Conservation (phyloP, 37 sponge, comb jelly and placozoan genomes). For the Cladorhizidae sp. region DNA sequence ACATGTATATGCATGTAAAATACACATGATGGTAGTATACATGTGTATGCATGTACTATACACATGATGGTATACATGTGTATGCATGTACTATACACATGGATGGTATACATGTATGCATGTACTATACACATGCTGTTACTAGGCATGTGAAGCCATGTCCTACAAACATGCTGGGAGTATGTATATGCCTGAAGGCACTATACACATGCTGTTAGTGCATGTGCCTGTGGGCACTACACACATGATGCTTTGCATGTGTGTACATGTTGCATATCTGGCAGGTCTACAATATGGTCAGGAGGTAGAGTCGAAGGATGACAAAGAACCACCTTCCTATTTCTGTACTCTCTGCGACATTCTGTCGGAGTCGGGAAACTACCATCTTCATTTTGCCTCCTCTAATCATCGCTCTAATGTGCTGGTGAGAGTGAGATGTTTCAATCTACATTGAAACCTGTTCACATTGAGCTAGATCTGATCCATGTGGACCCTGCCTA, state of each 20-base stretch:
- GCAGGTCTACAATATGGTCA: conserved; percentile 44
- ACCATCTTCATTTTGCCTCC: conserved; percentile 37
- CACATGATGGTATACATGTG: no score
- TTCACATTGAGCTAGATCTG: no score
- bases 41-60: no score
- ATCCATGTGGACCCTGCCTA: no score
- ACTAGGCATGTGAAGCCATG: not conserved
- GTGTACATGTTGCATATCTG: no score
- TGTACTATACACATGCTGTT: no score
- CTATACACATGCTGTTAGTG: no score
- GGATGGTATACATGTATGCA: not conserved
- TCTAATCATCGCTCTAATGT: conserved; percentile 37
- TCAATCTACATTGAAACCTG: no score
- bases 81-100: no score
- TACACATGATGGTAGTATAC: not conserved
- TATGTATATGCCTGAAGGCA: no score
- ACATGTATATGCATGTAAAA: conserved; percentile 1
- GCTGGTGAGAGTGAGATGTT: conserved; percentile 37
- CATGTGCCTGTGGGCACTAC: no score
- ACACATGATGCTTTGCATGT: not conserved
- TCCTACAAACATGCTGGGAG: no score
- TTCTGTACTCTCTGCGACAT: conserved; percentile 29
- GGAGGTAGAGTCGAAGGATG: conserved; percentile 6
- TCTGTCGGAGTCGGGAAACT: conserved; percentile 6
- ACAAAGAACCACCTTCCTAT: conserved; percentile 24